Evolutionary conservation across 2,113 vertebrate species (phyloP), one percentile per base, ranked within the genome.

Genomic region (Cavia porcellus): DNA sequence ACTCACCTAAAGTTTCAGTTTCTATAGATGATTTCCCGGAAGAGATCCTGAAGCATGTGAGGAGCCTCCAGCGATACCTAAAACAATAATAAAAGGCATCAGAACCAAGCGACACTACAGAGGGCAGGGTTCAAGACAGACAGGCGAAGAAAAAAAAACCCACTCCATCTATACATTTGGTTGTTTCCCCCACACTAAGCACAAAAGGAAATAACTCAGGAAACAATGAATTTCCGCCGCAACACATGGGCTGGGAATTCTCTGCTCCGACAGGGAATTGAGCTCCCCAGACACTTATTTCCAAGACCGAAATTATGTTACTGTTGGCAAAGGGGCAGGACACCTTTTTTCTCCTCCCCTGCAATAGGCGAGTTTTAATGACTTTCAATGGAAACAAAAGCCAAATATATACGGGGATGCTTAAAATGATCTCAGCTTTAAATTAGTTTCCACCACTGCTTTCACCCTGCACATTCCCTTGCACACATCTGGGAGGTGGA

Each of bases 1-100:
- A 19, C 98, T 98, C 97, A 98, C 98, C 98, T 97, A 75, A 98
- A 97, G 92, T 96, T 72, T 96, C 95, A 90, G 95, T 98, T 98
- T 92, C 97, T 92, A 94, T 97, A 94, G 42, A 68, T 61, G 3
- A 55, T 38, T 93, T 88, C 62, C 86, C 94, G 92, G 79, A 96
- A 96, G 93, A 93, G 75, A 95, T 88, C n/a, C 92, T 83, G n/a
- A 68, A 97, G 92, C 94, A 96, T 90, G 70, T 80, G 92, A 96
- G 97, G 97, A 83, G 62, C 38, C 96, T 97, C 95, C 95, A 97
- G 90, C n/a, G 87, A 93, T 47, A 50, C 84, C 98, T 98, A 97
- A 50, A 98, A 98, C 19, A 97, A 20, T n/a, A 97, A 92, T 15
- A 96, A 28, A 96, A 97, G 94, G 20, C 87, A 96, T 62, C 52